Conservation (phyloP, 2,888 invertebrate genomes). For the Cephus rjabovi region DNA sequence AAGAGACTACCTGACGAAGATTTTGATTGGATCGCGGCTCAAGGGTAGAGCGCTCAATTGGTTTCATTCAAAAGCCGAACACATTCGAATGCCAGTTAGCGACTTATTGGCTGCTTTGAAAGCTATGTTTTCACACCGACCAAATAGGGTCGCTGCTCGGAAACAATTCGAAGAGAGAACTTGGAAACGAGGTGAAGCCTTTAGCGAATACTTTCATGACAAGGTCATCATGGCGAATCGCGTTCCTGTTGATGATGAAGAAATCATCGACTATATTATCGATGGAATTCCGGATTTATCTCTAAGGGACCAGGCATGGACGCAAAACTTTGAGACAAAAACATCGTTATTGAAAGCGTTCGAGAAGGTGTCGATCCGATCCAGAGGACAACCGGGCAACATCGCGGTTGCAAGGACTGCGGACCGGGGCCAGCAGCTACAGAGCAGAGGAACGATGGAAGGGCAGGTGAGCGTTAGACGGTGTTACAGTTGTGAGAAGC, state of each 20-base stretch:
- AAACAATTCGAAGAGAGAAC: slow-evolving; percentile 15
- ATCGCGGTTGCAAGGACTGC: not conserved
- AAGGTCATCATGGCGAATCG: slow-evolving; percentile 21
- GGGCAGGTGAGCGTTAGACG: not conserved
- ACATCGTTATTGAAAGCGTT: slow-evolving; percentile 15
- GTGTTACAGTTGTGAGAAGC: slow-evolving; percentile 18
- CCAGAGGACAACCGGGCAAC: not conserved
- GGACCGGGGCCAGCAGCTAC: not conserved
- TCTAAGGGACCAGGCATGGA: slow-evolving; percentile 20
- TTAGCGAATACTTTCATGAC: slow-evolving; percentile 22
- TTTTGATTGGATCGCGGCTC: slow-evolving; percentile 24
- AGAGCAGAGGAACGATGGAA: not conserved
- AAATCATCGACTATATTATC: slow-evolving; percentile 16
- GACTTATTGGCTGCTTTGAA: slow-evolving; percentile 15
- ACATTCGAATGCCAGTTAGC: slow-evolving; percentile 7
- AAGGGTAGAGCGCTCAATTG: slow-evolving; percentile 19
- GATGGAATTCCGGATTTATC: slow-evolving; percentile 4
- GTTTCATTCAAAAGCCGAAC: slow-evolving; percentile 25
- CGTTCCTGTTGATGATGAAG: slow-evolving; percentile 13
- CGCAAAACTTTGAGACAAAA: slow-evolving; percentile 18
- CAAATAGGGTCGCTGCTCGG: slow-evolving; percentile 7
- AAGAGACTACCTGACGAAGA: slow-evolving; percentile 15
- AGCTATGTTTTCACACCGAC: slow-evolving; percentile 18
- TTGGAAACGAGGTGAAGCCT: slow-evolving; percentile 19
- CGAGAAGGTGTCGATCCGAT: slow-evolving; percentile 11